Percentiles rank a stretch among this genome's conserved stretches.
Evolutionary conservation across 2,797 vertebrate species (phyloP).

Genomic region (Spheniscus humboldti): DNA sequence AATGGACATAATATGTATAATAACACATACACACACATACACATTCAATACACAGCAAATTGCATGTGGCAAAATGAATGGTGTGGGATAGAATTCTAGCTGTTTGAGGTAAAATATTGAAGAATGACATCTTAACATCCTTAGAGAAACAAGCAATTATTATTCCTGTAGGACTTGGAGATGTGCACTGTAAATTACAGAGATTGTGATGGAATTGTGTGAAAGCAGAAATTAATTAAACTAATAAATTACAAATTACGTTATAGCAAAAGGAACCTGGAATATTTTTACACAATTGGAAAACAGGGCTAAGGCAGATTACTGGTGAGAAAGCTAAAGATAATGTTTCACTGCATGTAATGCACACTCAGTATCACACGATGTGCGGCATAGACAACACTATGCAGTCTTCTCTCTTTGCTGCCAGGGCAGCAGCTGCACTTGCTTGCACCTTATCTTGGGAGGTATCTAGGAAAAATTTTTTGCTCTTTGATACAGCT

Average conservation of each 20-base stretch:
- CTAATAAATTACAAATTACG: not conserved
- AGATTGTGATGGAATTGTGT: not conserved
- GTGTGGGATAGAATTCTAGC: not conserved
- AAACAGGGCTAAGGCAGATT: not conserved
- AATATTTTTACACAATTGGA: not conserved
- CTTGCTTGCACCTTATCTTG: not conserved
- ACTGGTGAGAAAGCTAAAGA: not conserved
- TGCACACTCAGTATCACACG: fast-evolving
- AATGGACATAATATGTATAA: not conserved
- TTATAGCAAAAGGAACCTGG: not conserved
- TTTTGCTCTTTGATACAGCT: not conserved
- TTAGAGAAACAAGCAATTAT: not conserved
- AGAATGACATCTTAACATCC: not conserved
- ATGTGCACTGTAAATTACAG: not conserved
- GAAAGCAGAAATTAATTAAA: not conserved
- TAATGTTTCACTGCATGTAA: not conserved
- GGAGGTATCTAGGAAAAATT: not conserved
- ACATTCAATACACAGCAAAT: not conserved
- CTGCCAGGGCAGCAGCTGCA: not conserved
- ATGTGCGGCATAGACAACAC: fast-evolving
- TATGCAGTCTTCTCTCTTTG: not conserved
- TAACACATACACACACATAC: too few species aligned
- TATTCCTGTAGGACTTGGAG: not conserved
- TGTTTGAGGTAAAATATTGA: not conserved
- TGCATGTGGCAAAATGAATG: not conserved